A percentile compares a stretch with the other conserved stretches of the same genome.
Conservation (phyloP, 2,797 vertebrate genomes). For the Anabas testudineus region DNA sequence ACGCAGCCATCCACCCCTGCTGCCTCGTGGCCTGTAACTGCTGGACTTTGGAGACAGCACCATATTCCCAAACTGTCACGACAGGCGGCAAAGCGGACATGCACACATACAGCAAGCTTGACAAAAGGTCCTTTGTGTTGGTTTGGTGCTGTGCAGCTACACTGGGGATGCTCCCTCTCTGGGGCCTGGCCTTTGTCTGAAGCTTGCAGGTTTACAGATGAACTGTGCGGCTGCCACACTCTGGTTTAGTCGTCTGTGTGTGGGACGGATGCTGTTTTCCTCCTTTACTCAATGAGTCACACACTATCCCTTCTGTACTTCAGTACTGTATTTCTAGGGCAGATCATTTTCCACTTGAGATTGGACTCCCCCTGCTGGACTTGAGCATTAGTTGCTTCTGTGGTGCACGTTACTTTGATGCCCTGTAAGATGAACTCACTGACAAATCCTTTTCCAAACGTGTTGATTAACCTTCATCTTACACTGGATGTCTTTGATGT, state of each 20-base stretch:
- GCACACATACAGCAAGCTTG: conserved; percentile 14
- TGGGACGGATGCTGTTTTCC: conserved; percentile 1
- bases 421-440: not conserved
- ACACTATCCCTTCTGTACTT: not conserved
- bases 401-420: not conserved
- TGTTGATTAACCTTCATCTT: not conserved
- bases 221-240: not conserved
- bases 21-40: conserved; percentile 43
- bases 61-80: conserved; percentile 34
- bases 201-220: conserved; percentile 24
- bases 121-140: conserved; percentile 74
- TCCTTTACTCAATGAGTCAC: not conserved
- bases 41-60: conserved; percentile 43
- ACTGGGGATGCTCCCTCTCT: conserved; percentile 37
- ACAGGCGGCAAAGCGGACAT: conserved; percentile 31
- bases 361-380: conserved; percentile 49
- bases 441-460: not conserved
- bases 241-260: not conserved
- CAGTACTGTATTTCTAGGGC: not conserved
- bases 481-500: no score
- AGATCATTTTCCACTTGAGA: not conserved
- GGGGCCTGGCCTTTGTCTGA: conserved; percentile 20
- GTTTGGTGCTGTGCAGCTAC: conserved; percentile 33
- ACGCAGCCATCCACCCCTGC: conserved; percentile 17
- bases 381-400: not conserved